Percentiles rank a stretch among this genome's conserved stretches.
Evolutionary conservation across 2,888 invertebrate species (phyloP).

Genomic region (Ophioninae sp.): DNA sequence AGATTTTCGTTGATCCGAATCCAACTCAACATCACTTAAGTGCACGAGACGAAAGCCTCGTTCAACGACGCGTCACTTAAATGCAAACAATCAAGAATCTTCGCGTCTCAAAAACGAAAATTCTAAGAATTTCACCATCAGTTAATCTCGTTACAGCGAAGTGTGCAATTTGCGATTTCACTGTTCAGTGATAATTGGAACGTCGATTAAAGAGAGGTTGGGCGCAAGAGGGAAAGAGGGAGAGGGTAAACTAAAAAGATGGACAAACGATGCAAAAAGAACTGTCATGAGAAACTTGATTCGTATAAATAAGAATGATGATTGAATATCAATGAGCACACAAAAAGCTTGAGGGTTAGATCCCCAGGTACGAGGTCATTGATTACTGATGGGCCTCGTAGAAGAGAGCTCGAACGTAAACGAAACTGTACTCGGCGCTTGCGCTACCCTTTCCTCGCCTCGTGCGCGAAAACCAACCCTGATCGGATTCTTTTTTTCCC

Average conservation of each 20-base stretch:
- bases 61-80: conserved; percentile 8
- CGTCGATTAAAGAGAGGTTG: not conserved
- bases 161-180: not conserved
- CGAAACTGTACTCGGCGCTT: conserved; percentile 55
- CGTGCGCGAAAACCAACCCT: conserved; percentile 19
- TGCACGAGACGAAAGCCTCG: not conserved
- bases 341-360: conserved; percentile 54
- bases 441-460: conserved; percentile 48
- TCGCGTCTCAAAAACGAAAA: not conserved
- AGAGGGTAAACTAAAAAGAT: not conserved
- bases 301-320: conserved; percentile 27
- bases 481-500: conserved; percentile 3
- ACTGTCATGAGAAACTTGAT: not conserved
- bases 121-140: not conserved
- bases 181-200: not conserved
- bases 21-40: conserved; percentile 1
- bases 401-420: conserved; percentile 48
- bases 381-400: conserved; percentile 67
- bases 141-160: not conserved
- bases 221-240: not conserved
- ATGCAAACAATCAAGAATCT: not conserved
- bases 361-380: conserved; percentile 65
- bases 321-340: conserved; percentile 21
- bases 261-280: not conserved
- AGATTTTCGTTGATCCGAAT: conserved; percentile 19